Base-by-base conservation (phyloP, 2,888 invertebrate genomes). In the Agrotis segetum region DNA sequence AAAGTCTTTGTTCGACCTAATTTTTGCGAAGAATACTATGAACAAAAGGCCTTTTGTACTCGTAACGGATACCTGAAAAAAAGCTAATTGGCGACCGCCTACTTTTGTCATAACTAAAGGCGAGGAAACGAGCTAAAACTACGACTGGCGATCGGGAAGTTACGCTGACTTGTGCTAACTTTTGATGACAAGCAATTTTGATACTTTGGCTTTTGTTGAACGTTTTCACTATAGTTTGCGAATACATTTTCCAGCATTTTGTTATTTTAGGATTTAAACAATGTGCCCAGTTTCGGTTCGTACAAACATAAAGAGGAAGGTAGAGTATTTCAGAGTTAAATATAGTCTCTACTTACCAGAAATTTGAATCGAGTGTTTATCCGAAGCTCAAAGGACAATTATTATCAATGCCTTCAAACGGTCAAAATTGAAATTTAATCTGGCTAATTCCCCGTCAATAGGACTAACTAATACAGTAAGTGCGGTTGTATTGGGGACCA, bases 1-100 rank as follows among this genome's bases (percentile, higher is more conserved):
- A 90, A 79, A 87, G 87, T 88, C 87, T 79, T 93, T 93, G 93
- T 92, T 90, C 86, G 80, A 77, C 72, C 88, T 89, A 90, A 92
- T 93, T 92, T 92, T 92, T 88, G 84, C 88, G 71, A 87, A 90
- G 89, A 92, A 89, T 81, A 80, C 84, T 82, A 78, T 84, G 84
- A 88, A 90, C 90, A 90, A 91, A 85, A 75, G 85, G 53, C 55
- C 73, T 76, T 77, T 83, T 84, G 79, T 82, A 59, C 7, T 76
- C 63, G 80, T 70, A 83, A 84, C 75, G 71, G 80, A 82, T 81
- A 84, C 78, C 74, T 73, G 69, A 74, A 75, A 77, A 77, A 77
- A 81, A 84, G 71, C 81, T 82, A 82, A 86, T 84, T 77, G 68
- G 74, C 29, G 44, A 47, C 46, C 65, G 66, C 29, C 61, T 68